Base-by-base conservation (phyloP, 2,797 vertebrate genomes). In the Tangara arthus region DNA sequence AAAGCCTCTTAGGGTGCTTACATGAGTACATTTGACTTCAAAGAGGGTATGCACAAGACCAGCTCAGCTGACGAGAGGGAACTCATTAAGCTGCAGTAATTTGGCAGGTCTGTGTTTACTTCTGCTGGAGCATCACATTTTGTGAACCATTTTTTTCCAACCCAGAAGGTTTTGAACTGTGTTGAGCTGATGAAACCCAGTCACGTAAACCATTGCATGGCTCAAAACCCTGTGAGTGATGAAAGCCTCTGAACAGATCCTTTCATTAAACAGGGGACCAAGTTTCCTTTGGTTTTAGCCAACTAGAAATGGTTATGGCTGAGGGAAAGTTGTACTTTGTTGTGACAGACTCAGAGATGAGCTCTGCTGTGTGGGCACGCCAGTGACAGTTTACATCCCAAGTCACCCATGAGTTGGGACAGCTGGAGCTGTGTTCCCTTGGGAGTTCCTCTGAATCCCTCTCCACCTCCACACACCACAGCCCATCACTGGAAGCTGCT, bases 41-140 rank as follows among this genome's bases (percentile, higher is more conserved):
- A 82, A 89, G 75, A 52, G 41, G 66, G 28, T 15, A 19, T 55
- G 34, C 65, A 42, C 46, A 6, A 34, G 94, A 64, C 59, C 81
- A 52, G 89, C 66, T 91, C 78, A 72, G 83, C 55, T 56, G 81
- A 93, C 11, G 70, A 79, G 81, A 15, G 6, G 66, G 20, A 72
- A 26, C 83, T 87, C 80, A 69, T 92, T 89, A 90, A 94, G 75
- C 78, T 73, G 44, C 75, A 77, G 37, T 60, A 52, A 77, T 96
- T 84, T 90, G 83, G 68, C 89, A 77, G 68, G 49, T 9, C 83
- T 87, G 37, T 79, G 60, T 87, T 94, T 85, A 60, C 65, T 70
- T 80, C 5, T 28, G 75, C 53, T 64, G 84, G 85, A 93, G 72
- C 69, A 89, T 71, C 89, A 20, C 47, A 18, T 68, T 78, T 68